A percentile compares a stretch with the other conserved stretches of the same genome.
Evolutionary conservation across 2,113 vertebrate genomes (phyloP).

Genomic region (Zosterops japonicus): DNA sequence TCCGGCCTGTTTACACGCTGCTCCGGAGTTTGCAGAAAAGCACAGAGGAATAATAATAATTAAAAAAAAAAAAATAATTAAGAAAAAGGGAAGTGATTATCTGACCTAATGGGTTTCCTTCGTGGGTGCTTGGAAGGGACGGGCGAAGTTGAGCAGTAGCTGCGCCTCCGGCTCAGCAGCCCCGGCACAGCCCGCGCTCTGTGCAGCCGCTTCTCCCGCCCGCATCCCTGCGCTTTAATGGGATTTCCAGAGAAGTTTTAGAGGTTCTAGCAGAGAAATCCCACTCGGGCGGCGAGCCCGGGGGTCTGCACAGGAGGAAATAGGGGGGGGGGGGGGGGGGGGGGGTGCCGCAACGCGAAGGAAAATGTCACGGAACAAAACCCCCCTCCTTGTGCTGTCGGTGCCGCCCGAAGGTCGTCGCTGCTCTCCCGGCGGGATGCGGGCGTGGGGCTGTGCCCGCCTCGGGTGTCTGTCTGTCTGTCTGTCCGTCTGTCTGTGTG

Average conservation of each 20-base stretch:
- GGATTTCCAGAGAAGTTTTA: too few species aligned
- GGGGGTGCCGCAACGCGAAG: neutral
- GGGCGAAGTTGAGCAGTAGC: neutral
- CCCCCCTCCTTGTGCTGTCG: neutral
- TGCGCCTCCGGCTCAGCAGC: neutral
- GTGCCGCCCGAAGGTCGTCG: neutral
- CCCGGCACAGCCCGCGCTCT: neutral
- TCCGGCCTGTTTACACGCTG: neutral
- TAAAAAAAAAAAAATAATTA: too few species aligned
- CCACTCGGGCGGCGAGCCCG: neutral
- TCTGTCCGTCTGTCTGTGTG: neutral
- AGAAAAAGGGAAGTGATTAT: neutral
- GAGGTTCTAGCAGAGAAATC: neutral
- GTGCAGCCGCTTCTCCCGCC: neutral
- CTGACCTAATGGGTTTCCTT: constrained; percentile 38
- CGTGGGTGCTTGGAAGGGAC: neutral
- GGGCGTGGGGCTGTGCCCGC: neutral
- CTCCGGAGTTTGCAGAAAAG: neutral
- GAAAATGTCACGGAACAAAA: neutral
- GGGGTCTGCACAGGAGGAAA: neutral
- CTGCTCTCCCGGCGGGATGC: too few species aligned
- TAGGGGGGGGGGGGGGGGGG: too few species aligned
- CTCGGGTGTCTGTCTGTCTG: neutral
- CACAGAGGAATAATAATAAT: neutral
- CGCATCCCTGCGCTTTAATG: fast-evolving